These are phyloP conservation scores for Philaethria dido DNA, from an alignment of 2,888 invertebrate species.

Conservation along the genomic window DNA sequence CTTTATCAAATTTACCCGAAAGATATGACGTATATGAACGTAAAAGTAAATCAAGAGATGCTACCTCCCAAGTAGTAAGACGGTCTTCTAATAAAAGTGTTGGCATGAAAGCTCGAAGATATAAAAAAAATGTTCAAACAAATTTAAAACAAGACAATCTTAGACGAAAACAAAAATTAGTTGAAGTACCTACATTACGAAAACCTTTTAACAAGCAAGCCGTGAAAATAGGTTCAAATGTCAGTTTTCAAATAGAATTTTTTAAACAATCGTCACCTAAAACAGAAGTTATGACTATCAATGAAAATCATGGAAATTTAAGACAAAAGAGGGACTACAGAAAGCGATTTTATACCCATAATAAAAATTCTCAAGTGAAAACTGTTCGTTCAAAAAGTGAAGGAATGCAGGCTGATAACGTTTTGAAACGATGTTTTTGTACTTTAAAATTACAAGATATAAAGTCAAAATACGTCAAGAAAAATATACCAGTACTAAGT, in stretches of 20 bases:
- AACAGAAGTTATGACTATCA: neutral
- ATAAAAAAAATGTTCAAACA: constrained; percentile 13
- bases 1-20: constrained; percentile 47
- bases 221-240: constrained; percentile 49
- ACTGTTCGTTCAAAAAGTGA: constrained; percentile 43
- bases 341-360: constrained; percentile 19
- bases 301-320: neutral
- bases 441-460: constrained; percentile 50
- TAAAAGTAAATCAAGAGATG: constrained; percentile 29
- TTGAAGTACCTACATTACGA: constrained; percentile 35
- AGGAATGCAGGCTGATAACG: constrained; percentile 45
- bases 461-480: constrained; percentile 21
- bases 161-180: constrained; percentile 26
- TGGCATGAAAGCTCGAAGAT: constrained; percentile 16
- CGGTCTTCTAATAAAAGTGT: constrained; percentile 30
- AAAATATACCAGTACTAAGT: neutral
- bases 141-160: constrained; percentile 24
- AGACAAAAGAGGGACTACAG: neutral
- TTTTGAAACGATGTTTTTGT: constrained; percentile 57
- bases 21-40: constrained; percentile 46
- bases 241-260: constrained; percentile 51
- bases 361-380: constrained; percentile 30
- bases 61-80: constrained; percentile 22
- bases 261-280: constrained; percentile 45
- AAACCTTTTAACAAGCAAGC: constrained; percentile 42